These are phyloP conservation scores for Cetonia aurata DNA, from an alignment of 2,888 invertebrate genomes.

Conservation along the genomic window DNA sequence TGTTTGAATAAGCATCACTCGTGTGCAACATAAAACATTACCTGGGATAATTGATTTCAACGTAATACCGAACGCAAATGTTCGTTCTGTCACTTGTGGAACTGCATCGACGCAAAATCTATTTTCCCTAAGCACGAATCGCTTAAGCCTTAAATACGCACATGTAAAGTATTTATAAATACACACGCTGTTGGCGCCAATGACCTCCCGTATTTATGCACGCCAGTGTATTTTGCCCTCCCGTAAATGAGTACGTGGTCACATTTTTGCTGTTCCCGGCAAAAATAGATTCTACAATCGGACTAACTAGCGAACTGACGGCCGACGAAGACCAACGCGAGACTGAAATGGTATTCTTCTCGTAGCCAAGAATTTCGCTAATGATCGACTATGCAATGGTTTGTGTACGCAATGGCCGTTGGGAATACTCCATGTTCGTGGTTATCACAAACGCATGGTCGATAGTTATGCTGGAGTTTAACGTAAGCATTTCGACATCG, in stretches of 20 bases:
- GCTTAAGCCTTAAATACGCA: conserved; percentile 41
- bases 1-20: too few relatives aligned
- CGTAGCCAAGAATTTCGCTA: conserved; percentile 27
- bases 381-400: conserved; percentile 20
- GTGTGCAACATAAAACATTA: too few relatives aligned
- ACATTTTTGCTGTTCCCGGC: conserved; percentile 36
- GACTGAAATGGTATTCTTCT: conserved; percentile 6
- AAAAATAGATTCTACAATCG: conserved; percentile 34
- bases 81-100: conserved; percentile 19
- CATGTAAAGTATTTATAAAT: conserved; percentile 50
- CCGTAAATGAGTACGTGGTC: conserved; percentile 29
- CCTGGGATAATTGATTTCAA: conserved; percentile 4
- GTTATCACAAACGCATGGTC: too few relatives aligned
- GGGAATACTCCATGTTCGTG: too few relatives aligned
- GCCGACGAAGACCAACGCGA: conserved; percentile 20
- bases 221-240: conserved; percentile 52
- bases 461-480: not conserved
- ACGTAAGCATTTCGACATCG: not conserved
- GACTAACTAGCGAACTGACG: conserved; percentile 8
- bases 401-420: not conserved
- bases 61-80: conserved; percentile 13
- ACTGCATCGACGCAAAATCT: conserved; percentile 32
- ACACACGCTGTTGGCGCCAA: conserved; percentile 53
- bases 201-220: conserved; percentile 57
- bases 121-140: conserved; percentile 29